A percentile compares a stretch with the other conserved stretches of the same genome.
These are phyloP conservation scores for Helicoverpa zea DNA, from an alignment of 1,140 invertebrate species.

Conservation along the genomic window DNA sequence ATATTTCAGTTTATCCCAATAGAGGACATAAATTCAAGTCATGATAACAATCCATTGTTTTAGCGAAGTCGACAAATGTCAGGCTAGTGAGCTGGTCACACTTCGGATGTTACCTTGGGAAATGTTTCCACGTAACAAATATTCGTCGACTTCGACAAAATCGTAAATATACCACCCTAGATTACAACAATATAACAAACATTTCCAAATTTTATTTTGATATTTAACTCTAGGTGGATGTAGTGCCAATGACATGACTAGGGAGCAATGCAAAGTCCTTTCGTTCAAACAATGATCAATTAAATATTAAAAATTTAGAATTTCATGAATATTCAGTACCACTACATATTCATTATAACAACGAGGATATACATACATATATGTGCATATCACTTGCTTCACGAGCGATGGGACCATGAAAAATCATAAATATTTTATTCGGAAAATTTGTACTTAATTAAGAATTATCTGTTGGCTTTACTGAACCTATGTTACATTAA, in stretches of 20 bases:
- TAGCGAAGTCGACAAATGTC: slow-evolving; percentile 22
- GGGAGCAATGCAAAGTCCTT: slow-evolving; percentile 36
- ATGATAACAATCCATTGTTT: slow-evolving; percentile 19
- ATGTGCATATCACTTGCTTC: slow-evolving; percentile 24
- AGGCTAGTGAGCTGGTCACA: neutral
- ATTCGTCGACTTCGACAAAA: slow-evolving; percentile 19
- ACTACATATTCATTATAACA: neutral
- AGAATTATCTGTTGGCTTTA: slow-evolving; percentile 66
- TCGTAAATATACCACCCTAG: slow-evolving; percentile 25
- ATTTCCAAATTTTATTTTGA: slow-evolving; percentile 4
- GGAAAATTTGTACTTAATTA: slow-evolving; percentile 63
- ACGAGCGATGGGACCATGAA: slow-evolving; percentile 53
- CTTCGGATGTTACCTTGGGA: neutral
- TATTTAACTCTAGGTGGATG: slow-evolving; percentile 15
- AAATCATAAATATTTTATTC: slow-evolving; percentile 39
- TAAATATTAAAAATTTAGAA: slow-evolving; percentile 11
- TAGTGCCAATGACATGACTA: slow-evolving; percentile 10
- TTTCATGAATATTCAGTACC: neutral
- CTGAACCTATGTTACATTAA: slow-evolving; percentile 74
- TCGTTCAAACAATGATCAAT: slow-evolving; percentile 6
- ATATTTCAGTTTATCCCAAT: slow-evolving; percentile 38
- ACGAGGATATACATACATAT: neutral
- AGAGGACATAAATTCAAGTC: slow-evolving; percentile 39
- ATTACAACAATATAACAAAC: slow-evolving; percentile 25
- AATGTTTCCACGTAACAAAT: neutral